These are phyloP conservation scores for Tenualosa ilisha DNA, from an alignment of 2,797 vertebrate genomes.

Conservation along the genomic window DNA sequence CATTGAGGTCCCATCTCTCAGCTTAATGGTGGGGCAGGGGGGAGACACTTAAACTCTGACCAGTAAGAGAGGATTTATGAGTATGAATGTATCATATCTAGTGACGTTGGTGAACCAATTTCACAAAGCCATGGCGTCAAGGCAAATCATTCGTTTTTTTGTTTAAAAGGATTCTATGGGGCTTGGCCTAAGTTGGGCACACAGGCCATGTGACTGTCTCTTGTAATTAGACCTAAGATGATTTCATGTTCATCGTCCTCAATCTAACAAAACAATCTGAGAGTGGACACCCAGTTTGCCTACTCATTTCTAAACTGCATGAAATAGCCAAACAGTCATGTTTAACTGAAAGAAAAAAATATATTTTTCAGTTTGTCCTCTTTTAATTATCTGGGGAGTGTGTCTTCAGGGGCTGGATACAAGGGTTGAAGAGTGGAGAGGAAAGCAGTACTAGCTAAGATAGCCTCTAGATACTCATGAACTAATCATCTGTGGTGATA, in stretches of 20 bases:
- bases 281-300: not conserved
- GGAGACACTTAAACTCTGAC: not conserved
- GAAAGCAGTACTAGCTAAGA: not conserved
- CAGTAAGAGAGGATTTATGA: not conserved
- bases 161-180: not conserved
- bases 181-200: not conserved
- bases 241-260: not conserved
- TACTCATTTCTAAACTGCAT: not conserved
- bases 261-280: not conserved
- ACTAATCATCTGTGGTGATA: not conserved
- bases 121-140: not conserved
- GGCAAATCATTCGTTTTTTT: too few species aligned
- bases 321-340: not conserved
- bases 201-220: not conserved
- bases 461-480: conserved; percentile 20
- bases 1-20: conserved; percentile 31
- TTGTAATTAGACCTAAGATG: not conserved
- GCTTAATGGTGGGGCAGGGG: not conserved
- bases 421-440: not conserved
- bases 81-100: too few species aligned
- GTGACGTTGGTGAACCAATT: not conserved
- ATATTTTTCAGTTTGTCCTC: not conserved
- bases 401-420: not conserved
- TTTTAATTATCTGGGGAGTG: not conserved
- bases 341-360: not conserved